A percentile compares a stretch with the other conserved stretches of the same genome.
phyloP scores from a whole-genome alignment of 1,140 invertebrate species.

The Archivesica marissinica region DNA sequence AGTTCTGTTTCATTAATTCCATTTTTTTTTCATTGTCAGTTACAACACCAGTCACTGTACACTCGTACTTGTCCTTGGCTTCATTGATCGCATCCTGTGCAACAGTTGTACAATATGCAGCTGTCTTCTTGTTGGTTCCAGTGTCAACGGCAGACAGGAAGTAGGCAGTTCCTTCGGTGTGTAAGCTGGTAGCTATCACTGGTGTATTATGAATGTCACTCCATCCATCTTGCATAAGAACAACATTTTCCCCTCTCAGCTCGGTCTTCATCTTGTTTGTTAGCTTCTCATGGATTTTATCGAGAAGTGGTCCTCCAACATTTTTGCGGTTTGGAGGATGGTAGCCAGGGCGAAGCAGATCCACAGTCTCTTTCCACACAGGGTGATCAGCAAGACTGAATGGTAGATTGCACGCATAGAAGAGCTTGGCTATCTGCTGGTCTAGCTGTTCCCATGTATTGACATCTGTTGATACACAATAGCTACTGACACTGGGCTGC shows the following conservation, averaged over 20 bases:
- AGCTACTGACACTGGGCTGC: too few relatives aligned
- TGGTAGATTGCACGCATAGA: conserved; percentile 45
- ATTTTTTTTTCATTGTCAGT: conserved; percentile 23
- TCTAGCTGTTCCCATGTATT: too few relatives aligned
- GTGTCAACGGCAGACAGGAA: conserved; percentile 4
- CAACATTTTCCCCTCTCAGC: conserved; percentile 35
- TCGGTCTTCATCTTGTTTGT: neutral
- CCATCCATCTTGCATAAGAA: conserved; percentile 24
- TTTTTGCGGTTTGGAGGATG: conserved; percentile 34
- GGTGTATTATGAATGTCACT: conserved; percentile 54
- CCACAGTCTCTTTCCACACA: conserved; percentile 29
- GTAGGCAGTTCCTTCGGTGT: neutral
- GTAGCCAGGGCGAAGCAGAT: conserved; percentile 28
- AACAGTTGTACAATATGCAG: conserved; percentile 7
- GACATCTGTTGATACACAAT: too few relatives aligned
- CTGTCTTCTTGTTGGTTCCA: conserved; percentile 48
- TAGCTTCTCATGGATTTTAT: conserved; percentile 13
- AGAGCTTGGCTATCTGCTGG: conserved; percentile 43
- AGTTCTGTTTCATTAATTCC: conserved; percentile 27
- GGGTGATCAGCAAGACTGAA: conserved; percentile 36
- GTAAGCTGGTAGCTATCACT: conserved; percentile 11
- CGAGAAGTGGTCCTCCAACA: neutral
- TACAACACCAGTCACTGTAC: neutral
- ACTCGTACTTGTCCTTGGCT: neutral
- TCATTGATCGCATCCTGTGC: neutral